Evolutionary conservation across 2,888 invertebrate genomes (phyloP), one percentile per base, ranked within the genome.

Genomic region (Chromoteleia sp.): DNA sequence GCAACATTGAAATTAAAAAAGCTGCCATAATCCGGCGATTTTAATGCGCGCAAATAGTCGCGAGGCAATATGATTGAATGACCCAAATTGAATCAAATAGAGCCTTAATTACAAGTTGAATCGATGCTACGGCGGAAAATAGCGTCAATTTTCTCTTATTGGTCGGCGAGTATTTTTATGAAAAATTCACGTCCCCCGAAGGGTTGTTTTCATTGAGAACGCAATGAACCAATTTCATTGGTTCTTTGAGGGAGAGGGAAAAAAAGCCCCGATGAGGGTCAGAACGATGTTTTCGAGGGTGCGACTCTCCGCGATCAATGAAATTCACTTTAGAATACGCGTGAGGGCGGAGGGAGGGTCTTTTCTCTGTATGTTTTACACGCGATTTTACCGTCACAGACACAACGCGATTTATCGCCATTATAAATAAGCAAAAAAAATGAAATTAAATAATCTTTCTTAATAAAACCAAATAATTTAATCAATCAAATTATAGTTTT

Each of bases 181-280:
- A 81, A 81, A 81, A 81, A 81, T 77, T 59, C 68, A 81, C 65
- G 61, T 77, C 48, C 61, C 76, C 61, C 54, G 56, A 61, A 81
- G 81, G 76, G 81, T 76, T 77, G 81, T 73, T 81, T 81, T 81
- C 81, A 73, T 76, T 81, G 76, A 71, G 73, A 77, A 81, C 41
- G 81, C 77, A 81, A 81, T 81, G 77, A 71, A 76, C 81, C 81
- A 77, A 81, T 81, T 81, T 77, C 77, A 81, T 81, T 81, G 81
- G 81, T 68, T 77, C 68, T 63, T 67, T 67, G 63, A 45, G 68
- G 77, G 58, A 61, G 45, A 63, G 70, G 77, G 77, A 67, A 77
- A 76, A 54, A 71, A 67, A 33, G 30, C 41, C 14, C 45, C 63
- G 73, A 81, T 73, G 77, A 81, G 81, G 81, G 77, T 81, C 74